A percentile compares a stretch with the other conserved stretches of the same genome.
Conservation (phyloP, 2,888 invertebrate species). For the Frankliniella intonsa region DNA sequence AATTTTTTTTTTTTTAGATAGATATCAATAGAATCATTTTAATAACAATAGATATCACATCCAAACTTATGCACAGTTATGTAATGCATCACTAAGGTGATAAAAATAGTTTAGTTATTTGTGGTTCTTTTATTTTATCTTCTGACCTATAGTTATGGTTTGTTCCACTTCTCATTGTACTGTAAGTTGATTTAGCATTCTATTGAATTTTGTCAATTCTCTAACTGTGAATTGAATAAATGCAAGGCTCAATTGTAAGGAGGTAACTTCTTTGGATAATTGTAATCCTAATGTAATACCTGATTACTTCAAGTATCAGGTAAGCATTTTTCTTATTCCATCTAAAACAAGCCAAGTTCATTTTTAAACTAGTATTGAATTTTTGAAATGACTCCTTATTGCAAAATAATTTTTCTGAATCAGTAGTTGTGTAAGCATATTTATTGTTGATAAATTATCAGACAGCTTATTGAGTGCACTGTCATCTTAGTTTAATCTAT, state of each 20-base stretch:
- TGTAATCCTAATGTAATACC: too few species aligned
- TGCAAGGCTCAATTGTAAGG: not conserved
- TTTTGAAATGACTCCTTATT: not conserved
- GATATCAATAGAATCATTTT: not conserved
- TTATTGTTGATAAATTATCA: slow-evolving; percentile 15
- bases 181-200: not conserved
- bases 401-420: not conserved
- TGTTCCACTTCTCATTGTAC: not conserved
- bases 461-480: not conserved
- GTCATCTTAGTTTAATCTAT: not conserved
- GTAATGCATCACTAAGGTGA: not conserved
- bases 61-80: not conserved
- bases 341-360: too few species aligned
- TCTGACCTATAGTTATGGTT: not conserved
- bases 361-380: too few species aligned
- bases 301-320: too few species aligned
- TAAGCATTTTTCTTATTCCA: too few species aligned
- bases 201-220: not conserved
- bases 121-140: not conserved
- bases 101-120: not conserved
- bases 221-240: not conserved
- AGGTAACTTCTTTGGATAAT: not conserved
- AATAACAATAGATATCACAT: not conserved
- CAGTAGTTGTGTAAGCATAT: slow-evolving; percentile 1
- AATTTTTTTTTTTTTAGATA: slow-evolving; percentile 10